phyloP scores from a whole-genome alignment of 2,113 vertebrate genomes.

The Onychorhynchus coronatus region DNA sequence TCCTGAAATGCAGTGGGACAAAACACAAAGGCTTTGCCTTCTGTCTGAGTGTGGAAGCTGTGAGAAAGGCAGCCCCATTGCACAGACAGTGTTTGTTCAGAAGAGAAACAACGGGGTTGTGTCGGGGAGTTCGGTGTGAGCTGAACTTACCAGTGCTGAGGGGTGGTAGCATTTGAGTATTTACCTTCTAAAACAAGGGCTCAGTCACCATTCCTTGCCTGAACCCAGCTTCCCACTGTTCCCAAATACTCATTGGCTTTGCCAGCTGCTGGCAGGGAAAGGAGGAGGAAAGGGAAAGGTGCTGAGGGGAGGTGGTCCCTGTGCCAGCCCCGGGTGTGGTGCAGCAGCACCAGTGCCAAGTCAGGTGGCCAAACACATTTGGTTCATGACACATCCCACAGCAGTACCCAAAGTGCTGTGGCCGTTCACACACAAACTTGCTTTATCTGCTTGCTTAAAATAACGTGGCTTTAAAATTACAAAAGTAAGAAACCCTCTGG shows the following conservation, averaged over 20 bases:
- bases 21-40: neutral
- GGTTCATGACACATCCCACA: accelerated
- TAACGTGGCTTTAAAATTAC: neutral
- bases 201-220: neutral
- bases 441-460: neutral
- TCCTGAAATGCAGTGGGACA: neutral
- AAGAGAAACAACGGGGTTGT: neutral
- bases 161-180: neutral
- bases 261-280: neutral
- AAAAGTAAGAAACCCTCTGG: neutral
- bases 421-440: neutral
- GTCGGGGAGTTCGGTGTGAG: neutral
- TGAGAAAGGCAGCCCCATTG: neutral
- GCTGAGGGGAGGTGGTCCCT: accelerated
- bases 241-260: neutral
- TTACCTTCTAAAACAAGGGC: neutral
- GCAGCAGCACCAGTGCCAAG: neutral
- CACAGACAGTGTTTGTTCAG: neutral
- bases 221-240: neutral
- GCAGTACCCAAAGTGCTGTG: neutral
- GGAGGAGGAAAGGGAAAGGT: neutral
- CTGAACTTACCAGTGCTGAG: neutral
- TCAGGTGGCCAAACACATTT: accelerated
- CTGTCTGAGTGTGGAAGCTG: neutral
- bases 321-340: accelerated